Conservation (phyloP, 2,113 vertebrate species). For the Zapus hudsonius region DNA sequence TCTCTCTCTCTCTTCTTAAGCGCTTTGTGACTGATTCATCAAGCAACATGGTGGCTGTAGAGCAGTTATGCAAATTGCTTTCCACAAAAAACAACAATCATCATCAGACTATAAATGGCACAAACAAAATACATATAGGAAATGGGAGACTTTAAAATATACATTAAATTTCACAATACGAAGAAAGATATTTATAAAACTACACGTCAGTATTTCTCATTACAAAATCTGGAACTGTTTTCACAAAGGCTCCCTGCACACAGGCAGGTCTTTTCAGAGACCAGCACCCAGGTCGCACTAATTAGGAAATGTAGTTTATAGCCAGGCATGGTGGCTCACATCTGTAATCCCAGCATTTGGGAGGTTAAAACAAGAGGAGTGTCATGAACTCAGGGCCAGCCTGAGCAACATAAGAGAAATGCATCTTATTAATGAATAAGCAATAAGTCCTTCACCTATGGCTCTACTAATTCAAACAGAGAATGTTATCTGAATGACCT, state of each 20-base stretch:
- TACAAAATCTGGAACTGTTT: constrained; percentile 20
- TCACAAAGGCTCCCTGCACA: background rate
- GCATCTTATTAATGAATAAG: background rate
- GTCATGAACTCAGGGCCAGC: background rate
- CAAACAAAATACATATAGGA: constrained; percentile 25
- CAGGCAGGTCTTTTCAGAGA: background rate
- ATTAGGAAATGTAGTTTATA: background rate
- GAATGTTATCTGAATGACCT: background rate
- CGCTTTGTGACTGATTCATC: constrained; percentile 16
- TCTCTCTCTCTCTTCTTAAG: background rate
- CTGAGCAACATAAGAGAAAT: background rate
- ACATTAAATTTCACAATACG: constrained; percentile 48
- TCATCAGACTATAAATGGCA: constrained; percentile 48
- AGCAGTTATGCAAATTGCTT: constrained; percentile 23
- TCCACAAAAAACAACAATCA: constrained; percentile 35
- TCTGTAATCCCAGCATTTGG: background rate
- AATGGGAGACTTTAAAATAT: background rate
- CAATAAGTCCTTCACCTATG: background rate
- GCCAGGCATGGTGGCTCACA: background rate
- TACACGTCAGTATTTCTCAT: background rate
- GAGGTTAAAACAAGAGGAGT: background rate
- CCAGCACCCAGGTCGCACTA: background rate
- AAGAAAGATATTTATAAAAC: constrained; percentile 23
- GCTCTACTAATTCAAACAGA: background rate
- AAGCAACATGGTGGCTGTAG: background rate